These are phyloP conservation scores for Cardiocondyla obscurior DNA, from an alignment of 1,140 invertebrate genomes.

Conservation along the genomic window DNA sequence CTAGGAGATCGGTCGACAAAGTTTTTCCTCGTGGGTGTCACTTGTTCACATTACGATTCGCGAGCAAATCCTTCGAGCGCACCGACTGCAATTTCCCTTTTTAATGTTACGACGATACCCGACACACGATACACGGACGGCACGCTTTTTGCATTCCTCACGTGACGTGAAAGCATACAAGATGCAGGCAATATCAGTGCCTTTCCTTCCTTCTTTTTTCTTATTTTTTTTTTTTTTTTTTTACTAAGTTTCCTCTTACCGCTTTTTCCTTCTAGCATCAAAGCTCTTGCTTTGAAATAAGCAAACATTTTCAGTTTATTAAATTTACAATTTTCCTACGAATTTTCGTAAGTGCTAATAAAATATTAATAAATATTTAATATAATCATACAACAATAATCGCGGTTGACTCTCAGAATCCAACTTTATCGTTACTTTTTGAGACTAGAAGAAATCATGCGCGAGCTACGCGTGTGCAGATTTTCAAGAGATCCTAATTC, in stretches of 20 bases:
- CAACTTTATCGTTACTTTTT: too few relatives aligned
- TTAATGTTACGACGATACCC: slow-evolving; percentile 43
- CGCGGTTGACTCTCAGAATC: too few relatives aligned
- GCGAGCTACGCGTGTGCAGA: too few relatives aligned
- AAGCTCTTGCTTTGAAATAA: not conserved
- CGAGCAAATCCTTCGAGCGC: slow-evolving; percentile 14
- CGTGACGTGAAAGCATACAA: slow-evolving; percentile 11
- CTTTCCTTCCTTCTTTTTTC: not conserved
- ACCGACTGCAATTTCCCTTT: slow-evolving; percentile 35
- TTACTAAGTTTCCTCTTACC: not conserved
- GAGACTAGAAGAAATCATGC: too few relatives aligned
- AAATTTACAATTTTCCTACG: too few relatives aligned
- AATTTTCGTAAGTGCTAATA: too few relatives aligned
- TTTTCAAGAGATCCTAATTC: too few relatives aligned
- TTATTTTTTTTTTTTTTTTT: not conserved
- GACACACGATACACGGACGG: slow-evolving; percentile 11
- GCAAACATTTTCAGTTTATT: not conserved
- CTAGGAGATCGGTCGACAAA: slow-evolving; percentile 10
- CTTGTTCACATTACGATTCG: slow-evolving; percentile 39
- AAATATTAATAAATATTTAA: too few relatives aligned
- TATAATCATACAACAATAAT: too few relatives aligned
- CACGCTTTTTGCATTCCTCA: slow-evolving; percentile 4
- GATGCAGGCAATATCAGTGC: slow-evolving; percentile 12
- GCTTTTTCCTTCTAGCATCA: not conserved
- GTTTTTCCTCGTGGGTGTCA: slow-evolving; percentile 28